phyloP scores from a whole-genome alignment of 1,140 invertebrate species.

The Drosophila arizonae region DNA sequence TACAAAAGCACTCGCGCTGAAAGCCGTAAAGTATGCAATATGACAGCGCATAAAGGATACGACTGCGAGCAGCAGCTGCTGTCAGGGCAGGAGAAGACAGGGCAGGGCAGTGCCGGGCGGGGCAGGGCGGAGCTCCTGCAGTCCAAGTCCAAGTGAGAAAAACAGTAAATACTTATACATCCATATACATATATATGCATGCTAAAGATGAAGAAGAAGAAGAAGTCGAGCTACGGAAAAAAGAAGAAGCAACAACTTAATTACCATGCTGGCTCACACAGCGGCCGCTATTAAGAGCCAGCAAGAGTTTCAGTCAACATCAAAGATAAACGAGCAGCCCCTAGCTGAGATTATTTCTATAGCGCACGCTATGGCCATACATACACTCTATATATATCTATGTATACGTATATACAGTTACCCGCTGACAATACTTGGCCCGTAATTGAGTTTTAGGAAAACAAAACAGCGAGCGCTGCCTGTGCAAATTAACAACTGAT shows the following conservation, averaged over 20 bases:
- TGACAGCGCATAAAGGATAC: conserved; percentile 72
- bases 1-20: conserved; percentile 76
- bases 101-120: too few relatives aligned
- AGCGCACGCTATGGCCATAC: background rate
- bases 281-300: conserved; percentile 3
- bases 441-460: conserved; percentile 23
- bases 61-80: conserved; percentile 7
- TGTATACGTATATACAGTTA: background rate
- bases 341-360: conserved; percentile 26
- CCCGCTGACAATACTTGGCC: conserved; percentile 26
- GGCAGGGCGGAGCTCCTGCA: background rate
- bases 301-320: conserved; percentile 28
- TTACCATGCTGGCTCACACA: conserved; percentile 43
- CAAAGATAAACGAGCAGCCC: conserved; percentile 42
- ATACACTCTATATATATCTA: background rate
- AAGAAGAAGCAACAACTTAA: conserved; percentile 41
- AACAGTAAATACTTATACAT: conserved; percentile 17
- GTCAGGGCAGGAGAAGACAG: too few relatives aligned
- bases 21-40: conserved; percentile 75
- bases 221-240: background rate
- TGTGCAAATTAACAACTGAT: background rate
- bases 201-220: background rate
- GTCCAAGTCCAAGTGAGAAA: conserved; percentile 7
- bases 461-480: conserved; percentile 1
- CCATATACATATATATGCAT: background rate